Percentiles rank a stretch among this genome's conserved stretches.
Conservation (phyloP, 2,113 vertebrate genomes). For the Oncorhynchus mykiss region DNA sequence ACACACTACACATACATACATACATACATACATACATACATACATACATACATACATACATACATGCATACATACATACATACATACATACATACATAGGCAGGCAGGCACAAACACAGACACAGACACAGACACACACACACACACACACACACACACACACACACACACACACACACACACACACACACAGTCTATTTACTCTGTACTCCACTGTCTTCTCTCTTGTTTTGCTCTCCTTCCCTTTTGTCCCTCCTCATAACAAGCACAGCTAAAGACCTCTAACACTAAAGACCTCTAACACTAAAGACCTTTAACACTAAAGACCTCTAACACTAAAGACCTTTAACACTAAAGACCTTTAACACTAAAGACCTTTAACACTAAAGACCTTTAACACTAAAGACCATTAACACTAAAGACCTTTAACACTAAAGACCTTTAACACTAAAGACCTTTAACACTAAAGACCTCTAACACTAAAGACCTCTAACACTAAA, state of each 20-base stretch:
- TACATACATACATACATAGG: neutral
- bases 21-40: slow-evolving; percentile 5
- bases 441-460: no score
- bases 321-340: neutral
- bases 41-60: slow-evolving; percentile 2
- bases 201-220: no score
- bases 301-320: neutral
- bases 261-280: slow-evolving; percentile 28
- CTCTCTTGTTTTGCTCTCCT: neutral
- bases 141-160: neutral
- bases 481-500: slow-evolving; percentile 11
- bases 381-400: no score
- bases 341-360: no score
- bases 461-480: no score
- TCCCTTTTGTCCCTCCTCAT: slow-evolving; percentile 15
- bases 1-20: neutral
- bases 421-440: no score
- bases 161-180: neutral
- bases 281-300: no score
- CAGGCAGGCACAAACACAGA: slow-evolving; percentile 1
- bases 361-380: no score
- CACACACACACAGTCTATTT: neutral
- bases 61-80: slow-evolving; percentile 1
- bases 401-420: no score
- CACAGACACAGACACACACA: slow-evolving; percentile 5